Conservation (phyloP, 2,888 invertebrate species). For the Drosophila nr. fundita region DNA sequence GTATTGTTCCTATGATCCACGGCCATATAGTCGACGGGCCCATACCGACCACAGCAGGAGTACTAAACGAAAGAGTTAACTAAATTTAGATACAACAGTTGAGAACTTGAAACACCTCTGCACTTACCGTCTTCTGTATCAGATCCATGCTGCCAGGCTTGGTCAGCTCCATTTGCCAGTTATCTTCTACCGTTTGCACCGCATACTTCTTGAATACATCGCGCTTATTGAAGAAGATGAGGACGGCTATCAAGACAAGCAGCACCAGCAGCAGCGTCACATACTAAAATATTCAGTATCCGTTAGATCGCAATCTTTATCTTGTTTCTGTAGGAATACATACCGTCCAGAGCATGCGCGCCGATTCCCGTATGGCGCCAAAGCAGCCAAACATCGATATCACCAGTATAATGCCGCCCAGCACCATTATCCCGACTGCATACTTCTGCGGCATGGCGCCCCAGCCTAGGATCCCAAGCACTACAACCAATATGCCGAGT, state of each 20-base stretch:
- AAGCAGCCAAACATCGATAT: slow-evolving; percentile 80
- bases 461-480: slow-evolving; percentile 77
- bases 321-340: slow-evolving; percentile 1
- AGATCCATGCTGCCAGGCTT: slow-evolving; percentile 75
- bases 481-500: slow-evolving; percentile 73
- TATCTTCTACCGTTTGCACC: slow-evolving; percentile 63
- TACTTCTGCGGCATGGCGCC: slow-evolving; percentile 79
- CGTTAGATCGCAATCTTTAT: slow-evolving; percentile 16
- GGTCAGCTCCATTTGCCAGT: slow-evolving; percentile 73
- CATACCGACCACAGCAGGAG: slow-evolving; percentile 81
- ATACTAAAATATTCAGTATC: slow-evolving; percentile 52
- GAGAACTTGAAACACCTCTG: neutral
- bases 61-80: slow-evolving; percentile 49
- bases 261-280: slow-evolving; percentile 67
- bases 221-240: slow-evolving; percentile 63
- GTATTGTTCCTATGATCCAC: slow-evolving; percentile 49
- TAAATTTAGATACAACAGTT: neutral
- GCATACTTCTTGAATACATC: slow-evolving; percentile 78
- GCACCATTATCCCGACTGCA: slow-evolving; percentile 73
- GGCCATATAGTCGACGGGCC: slow-evolving; percentile 73
- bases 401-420: slow-evolving; percentile 74
- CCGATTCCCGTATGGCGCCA: slow-evolving; percentile 78
- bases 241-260: slow-evolving; percentile 64
- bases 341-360: slow-evolving; percentile 81
- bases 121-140: slow-evolving; percentile 71